phyloP scores from a whole-genome alignment of 2,113 vertebrate genomes.

The Chaenocephalus aceratus region DNA sequence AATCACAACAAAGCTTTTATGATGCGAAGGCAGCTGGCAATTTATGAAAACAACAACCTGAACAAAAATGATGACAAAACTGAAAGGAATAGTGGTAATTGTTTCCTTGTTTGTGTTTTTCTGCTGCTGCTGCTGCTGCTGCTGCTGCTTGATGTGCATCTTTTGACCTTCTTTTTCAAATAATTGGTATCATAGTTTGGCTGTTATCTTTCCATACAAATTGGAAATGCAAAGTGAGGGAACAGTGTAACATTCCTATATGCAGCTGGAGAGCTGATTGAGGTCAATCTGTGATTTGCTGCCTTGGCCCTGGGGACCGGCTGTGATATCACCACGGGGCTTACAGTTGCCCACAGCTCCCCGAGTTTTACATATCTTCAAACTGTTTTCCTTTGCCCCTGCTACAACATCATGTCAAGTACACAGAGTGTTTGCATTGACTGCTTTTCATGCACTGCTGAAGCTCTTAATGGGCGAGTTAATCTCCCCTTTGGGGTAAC shows the following conservation, averaged over 20 bases:
- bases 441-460: slow-evolving; percentile 18
- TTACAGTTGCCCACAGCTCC: slow-evolving; percentile 45
- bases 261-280: slow-evolving; percentile 67
- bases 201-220: slow-evolving; percentile 31
- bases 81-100: neutral
- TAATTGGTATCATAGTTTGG: neutral
- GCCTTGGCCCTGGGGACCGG: slow-evolving; percentile 47
- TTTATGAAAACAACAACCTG: slow-evolving; percentile 34
- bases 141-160: neutral
- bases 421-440: slow-evolving; percentile 10
- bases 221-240: slow-evolving; percentile 32
- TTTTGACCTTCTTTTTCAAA: slow-evolving; percentile 34
- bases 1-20: slow-evolving; percentile 18
- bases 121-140: slow-evolving; percentile 18
- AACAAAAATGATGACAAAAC: slow-evolving; percentile 12
- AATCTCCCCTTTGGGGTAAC: neutral
- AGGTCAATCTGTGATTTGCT: slow-evolving; percentile 81
- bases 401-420: slow-evolving; percentile 9
- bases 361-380: slow-evolving; percentile 50
- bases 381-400: slow-evolving; percentile 42
- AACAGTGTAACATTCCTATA: slow-evolving; percentile 44
- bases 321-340: slow-evolving; percentile 61
- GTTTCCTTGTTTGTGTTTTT: neutral
- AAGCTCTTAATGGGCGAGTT: slow-evolving; percentile 29
- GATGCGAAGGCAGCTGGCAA: neutral